These are phyloP conservation scores for Helicoverpa armigera DNA, from an alignment of 1,140 invertebrate genomes.

Conservation along the genomic window DNA sequence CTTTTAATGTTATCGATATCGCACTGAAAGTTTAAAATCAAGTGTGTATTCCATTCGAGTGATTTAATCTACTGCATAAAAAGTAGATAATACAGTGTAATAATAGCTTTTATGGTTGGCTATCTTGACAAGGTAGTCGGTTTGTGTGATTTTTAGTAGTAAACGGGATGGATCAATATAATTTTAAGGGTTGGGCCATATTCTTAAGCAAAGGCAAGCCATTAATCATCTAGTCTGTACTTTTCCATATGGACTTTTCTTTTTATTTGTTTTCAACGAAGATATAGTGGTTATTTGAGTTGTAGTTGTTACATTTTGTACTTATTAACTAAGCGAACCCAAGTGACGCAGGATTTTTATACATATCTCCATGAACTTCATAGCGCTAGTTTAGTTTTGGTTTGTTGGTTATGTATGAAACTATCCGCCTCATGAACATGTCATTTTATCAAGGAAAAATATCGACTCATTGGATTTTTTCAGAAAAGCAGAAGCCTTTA, in stretches of 20 bases:
- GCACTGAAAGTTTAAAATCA: constrained; percentile 32
- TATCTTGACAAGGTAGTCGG: constrained; percentile 11
- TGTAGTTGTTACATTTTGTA: constrained; percentile 9
- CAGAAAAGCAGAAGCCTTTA: constrained; percentile 66
- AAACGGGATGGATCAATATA: constrained; percentile 7
- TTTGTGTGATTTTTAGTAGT: constrained; percentile 20
- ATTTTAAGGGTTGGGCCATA: neutral
- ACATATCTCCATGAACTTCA: neutral
- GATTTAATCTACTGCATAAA: constrained; percentile 35
- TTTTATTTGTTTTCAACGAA: neutral
- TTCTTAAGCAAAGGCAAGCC: constrained; percentile 1
- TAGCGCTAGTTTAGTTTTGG: neutral
- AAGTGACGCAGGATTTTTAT: neutral
- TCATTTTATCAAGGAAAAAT: neutral
- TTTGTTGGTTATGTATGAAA: neutral
- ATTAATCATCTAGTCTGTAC: constrained; percentile 22
- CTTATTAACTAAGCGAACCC: neutral
- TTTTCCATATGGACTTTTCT: neutral
- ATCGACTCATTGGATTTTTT: constrained; percentile 27
- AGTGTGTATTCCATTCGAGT: constrained; percentile 33
- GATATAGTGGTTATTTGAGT: neutral
- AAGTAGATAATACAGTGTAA: constrained; percentile 19
- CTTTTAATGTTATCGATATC: constrained; percentile 18
- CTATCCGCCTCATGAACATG: neutral
- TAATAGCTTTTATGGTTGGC: constrained; percentile 22